Conservation (phyloP, 2,113 vertebrate species). For the Notarius lentiginosus region DNA sequence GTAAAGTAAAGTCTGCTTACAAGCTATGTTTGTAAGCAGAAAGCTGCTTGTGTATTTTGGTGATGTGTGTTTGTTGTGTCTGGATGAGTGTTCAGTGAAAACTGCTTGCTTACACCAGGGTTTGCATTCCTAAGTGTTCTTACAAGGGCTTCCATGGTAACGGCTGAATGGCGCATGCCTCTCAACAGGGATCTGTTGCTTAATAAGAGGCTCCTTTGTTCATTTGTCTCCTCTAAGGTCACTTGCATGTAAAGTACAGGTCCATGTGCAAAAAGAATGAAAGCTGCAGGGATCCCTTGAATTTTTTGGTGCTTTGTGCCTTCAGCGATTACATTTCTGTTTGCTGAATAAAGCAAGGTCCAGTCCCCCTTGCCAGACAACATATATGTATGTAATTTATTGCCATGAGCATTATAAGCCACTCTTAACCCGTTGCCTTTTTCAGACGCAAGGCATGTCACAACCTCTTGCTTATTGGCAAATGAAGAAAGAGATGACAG, state of each 20-base stretch:
- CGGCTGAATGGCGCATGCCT: conserved; percentile 73
- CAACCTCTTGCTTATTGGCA: conserved; percentile 38
- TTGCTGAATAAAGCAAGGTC: conserved; percentile 28
- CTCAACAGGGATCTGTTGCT: conserved; percentile 79
- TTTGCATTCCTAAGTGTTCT: conserved; percentile 68
- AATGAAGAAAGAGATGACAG: conserved; percentile 10
- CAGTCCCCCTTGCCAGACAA: conserved; percentile 31
- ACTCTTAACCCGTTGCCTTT: conserved; percentile 57
- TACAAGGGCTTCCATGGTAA: conserved; percentile 79
- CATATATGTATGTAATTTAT: conserved; percentile 46
- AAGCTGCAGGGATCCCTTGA: conserved; percentile 12
- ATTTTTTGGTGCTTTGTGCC: conserved; percentile 7
- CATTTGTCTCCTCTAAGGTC: conserved; percentile 55
- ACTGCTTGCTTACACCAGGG: conserved; percentile 67
- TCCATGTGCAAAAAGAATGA: background rate
- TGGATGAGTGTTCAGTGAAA: conserved; percentile 43
- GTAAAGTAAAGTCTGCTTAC: background rate
- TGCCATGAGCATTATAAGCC: conserved; percentile 51
- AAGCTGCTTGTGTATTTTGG: conserved; percentile 13
- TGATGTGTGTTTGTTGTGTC: conserved; percentile 30
- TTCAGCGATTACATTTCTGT: conserved; percentile 26
- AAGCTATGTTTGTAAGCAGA: background rate
- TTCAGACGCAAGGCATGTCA: conserved; percentile 35
- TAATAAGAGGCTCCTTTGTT: conserved; percentile 65
- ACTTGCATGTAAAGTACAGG: conserved; percentile 27